These are phyloP conservation scores for Aphelinus certus DNA, from an alignment of 1,140 invertebrate genomes.

Conservation along the genomic window DNA sequence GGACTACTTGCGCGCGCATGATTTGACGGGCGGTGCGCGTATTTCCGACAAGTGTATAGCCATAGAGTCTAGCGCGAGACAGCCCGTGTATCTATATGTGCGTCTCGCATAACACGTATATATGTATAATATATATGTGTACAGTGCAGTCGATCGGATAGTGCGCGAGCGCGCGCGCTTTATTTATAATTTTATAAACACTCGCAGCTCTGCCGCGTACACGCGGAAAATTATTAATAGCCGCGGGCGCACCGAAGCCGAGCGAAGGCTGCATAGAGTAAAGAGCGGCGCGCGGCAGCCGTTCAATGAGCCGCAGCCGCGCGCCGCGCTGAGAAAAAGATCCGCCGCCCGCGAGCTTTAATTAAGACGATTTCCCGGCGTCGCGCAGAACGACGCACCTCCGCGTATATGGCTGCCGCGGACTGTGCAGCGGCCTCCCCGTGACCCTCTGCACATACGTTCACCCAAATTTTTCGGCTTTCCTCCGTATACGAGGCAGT, in stretches of 20 bases:
- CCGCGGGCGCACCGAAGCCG: not conserved
- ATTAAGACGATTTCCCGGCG: not conserved
- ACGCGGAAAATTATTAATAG: slow-evolving; percentile 16
- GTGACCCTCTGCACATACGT: too few species aligned
- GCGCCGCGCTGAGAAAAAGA: not conserved
- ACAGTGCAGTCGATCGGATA: too few species aligned
- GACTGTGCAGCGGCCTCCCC: too few species aligned
- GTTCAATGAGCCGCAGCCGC: not conserved
- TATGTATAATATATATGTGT: too few species aligned
- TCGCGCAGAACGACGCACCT: too few species aligned
- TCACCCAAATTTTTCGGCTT: too few species aligned
- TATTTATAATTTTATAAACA: slow-evolving; percentile 37
- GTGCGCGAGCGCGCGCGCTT: not conserved
- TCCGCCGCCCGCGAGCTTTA: not conserved
- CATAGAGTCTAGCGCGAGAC: not conserved
- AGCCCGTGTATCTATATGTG: not conserved
- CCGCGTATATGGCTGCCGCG: too few species aligned
- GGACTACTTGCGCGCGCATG: not conserved
- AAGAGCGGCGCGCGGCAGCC: too few species aligned
- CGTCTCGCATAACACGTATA: too few species aligned
- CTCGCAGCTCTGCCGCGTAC: not conserved
- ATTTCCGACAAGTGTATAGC: slow-evolving; percentile 13
- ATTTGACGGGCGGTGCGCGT: slow-evolving; percentile 7
- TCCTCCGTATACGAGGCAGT: too few species aligned
- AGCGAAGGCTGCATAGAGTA: slow-evolving; percentile 9